These are phyloP conservation scores for Salarias fasciatus DNA, from an alignment of 2,797 vertebrate genomes.

Conservation along the genomic window DNA sequence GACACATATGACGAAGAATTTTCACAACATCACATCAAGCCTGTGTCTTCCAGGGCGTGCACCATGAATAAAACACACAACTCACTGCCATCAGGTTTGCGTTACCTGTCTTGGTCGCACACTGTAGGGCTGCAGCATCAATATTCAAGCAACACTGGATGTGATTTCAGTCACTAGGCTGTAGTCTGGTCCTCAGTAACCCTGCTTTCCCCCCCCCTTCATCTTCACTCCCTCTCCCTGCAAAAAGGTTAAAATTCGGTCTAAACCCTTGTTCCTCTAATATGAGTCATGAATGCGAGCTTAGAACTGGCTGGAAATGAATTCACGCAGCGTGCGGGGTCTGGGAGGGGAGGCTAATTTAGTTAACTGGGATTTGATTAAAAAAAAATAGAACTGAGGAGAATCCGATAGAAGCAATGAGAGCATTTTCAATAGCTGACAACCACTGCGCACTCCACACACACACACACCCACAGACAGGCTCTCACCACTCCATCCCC, in stretches of 20 bases:
- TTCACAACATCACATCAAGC: neutral
- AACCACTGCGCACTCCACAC: conserved; percentile 65
- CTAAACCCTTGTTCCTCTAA: conserved; percentile 35
- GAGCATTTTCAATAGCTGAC: conserved; percentile 65
- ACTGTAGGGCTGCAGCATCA: neutral
- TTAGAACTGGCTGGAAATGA: conserved; percentile 48
- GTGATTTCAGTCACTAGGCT: conserved; percentile 11
- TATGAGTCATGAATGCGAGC: conserved; percentile 47
- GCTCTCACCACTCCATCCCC: conserved; percentile 52
- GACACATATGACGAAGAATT: conserved; percentile 33
- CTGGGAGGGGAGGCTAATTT: conserved; percentile 44
- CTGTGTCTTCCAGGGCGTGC: neutral
- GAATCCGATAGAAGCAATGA: conserved; percentile 63
- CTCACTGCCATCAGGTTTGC: neutral
- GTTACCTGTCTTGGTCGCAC: neutral
- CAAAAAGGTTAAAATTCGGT: conserved; percentile 30
- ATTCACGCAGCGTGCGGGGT: conserved; percentile 30
- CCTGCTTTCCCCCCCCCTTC: no score
- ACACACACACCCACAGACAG: conserved; percentile 75
- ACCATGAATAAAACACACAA: neutral
- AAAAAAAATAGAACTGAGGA: conserved; percentile 42
- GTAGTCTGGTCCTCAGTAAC: neutral
- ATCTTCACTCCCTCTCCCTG: neutral
- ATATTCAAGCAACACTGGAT: conserved; percentile 25
- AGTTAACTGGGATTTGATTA: conserved; percentile 63